A percentile compares a stretch with the other conserved stretches of the same genome.
Conservation (phyloP, 2,113 vertebrate genomes). For the Corythaixoides concolor region DNA sequence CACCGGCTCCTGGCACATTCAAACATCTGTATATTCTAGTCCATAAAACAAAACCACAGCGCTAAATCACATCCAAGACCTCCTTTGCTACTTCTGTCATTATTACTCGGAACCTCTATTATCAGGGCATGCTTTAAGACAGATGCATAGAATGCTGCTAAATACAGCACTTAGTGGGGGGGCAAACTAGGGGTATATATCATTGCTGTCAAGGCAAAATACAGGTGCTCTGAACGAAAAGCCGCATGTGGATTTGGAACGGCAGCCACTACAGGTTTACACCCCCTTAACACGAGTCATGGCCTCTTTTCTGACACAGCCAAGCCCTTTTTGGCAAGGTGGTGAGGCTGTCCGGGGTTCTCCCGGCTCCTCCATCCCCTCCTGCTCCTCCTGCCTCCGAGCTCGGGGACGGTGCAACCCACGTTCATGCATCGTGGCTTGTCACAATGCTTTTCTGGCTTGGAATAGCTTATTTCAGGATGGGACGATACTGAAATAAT, state of each 20-base stretch:
- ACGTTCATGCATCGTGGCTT: accelerated
- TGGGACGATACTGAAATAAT: not conserved
- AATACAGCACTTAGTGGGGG: not conserved
- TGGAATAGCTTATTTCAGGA: not conserved
- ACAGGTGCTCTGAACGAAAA: not conserved
- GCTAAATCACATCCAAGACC: not conserved
- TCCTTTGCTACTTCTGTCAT: not conserved
- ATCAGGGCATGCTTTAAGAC: not conserved
- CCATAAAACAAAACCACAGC: not conserved
- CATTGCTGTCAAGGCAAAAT: not conserved
- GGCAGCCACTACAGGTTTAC: not conserved
- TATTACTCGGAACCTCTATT: not conserved
- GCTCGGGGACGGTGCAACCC: not conserved
- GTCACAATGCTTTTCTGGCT: accelerated
- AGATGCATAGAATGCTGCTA: not conserved
- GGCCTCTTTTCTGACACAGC: not conserved
- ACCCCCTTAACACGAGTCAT: accelerated
- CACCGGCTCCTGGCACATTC: accelerated
- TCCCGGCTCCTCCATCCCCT: not conserved
- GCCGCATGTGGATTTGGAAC: not conserved
- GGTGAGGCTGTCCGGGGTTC: not conserved
- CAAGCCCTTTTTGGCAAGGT: not conserved
- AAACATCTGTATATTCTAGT: not conserved
- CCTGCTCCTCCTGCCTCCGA: not conserved
- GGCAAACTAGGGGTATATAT: not conserved